These are phyloP conservation scores for Sycophila sp. DNA, from an alignment of 1,140 invertebrate genomes.

Conservation along the genomic window DNA sequence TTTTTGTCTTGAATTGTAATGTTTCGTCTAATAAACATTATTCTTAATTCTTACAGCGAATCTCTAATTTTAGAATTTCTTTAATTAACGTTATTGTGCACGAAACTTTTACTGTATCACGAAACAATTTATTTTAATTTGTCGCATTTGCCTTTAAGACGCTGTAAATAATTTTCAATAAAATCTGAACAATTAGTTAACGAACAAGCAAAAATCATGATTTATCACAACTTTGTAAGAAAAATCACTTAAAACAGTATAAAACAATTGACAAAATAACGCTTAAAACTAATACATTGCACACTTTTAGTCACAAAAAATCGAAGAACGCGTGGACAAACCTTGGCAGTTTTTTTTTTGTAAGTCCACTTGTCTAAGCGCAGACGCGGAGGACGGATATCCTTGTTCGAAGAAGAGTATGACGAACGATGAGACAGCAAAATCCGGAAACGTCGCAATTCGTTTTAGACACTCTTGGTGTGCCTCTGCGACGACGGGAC, in stretches of 20 bases:
- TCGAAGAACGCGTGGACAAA: neutral
- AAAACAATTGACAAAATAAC: neutral
- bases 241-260: too few species aligned
- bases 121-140: too few species aligned
- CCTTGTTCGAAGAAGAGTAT: neutral
- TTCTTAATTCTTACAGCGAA: neutral
- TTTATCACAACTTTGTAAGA: too few species aligned
- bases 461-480: conserved; percentile 56
- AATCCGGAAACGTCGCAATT: neutral
- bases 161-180: too few species aligned
- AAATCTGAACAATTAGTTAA: too few species aligned
- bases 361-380: too few species aligned
- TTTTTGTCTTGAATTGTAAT: neutral
- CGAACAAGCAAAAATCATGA: too few species aligned
- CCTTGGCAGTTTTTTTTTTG: conserved; percentile 1
- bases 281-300: too few species aligned
- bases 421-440: neutral
- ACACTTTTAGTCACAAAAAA: neutral
- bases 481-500: conserved; percentile 49
- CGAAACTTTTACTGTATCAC: too few species aligned
- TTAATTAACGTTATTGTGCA: too few species aligned
- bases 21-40: neutral
- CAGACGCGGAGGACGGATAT: too few species aligned
- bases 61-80: neutral
- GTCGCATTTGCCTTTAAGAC: too few species aligned